phyloP scores from a whole-genome alignment of 2,113 vertebrate genomes.

The Grammomys dolichurus region DNA sequence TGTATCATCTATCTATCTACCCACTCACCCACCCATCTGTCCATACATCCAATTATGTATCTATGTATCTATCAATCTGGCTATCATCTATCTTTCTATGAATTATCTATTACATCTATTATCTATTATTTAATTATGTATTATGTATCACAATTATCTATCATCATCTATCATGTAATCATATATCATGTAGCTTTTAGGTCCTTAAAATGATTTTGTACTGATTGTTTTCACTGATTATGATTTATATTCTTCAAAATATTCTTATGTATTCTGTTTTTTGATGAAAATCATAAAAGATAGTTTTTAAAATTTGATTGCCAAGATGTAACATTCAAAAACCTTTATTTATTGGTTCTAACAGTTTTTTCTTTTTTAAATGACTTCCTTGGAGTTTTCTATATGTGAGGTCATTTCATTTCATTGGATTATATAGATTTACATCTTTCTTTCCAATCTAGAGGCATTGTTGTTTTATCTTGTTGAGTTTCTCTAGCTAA shows the following conservation, averaged over 20 bases:
- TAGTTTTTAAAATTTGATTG: constrained; percentile 18
- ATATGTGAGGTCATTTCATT: neutral
- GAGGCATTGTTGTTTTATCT: constrained; percentile 7
- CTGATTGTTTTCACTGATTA: neutral
- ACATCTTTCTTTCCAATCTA: neutral
- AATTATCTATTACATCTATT: neutral
- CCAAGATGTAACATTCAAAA: neutral
- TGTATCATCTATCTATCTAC: no score
- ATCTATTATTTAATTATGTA: neutral
- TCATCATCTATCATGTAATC: neutral
- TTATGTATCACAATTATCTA: neutral
- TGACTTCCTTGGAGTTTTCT: constrained; percentile 5
- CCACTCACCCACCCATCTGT: no score
- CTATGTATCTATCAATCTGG: neutral
- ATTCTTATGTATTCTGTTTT: neutral
- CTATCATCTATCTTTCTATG: neutral
- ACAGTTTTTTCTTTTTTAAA: neutral
- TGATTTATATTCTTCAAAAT: neutral
- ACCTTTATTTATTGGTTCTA: neutral
- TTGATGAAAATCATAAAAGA: neutral
- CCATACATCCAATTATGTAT: neutral
- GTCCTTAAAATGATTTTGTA: constrained; percentile 4
- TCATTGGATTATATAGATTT: neutral
- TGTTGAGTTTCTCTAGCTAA: neutral
- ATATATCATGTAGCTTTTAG: constrained; percentile 19